Percentiles rank a stretch among this genome's conserved stretches.
phyloP scores from a whole-genome alignment of 2,797 vertebrate species.

The Neosilurus mollespiculum region DNA sequence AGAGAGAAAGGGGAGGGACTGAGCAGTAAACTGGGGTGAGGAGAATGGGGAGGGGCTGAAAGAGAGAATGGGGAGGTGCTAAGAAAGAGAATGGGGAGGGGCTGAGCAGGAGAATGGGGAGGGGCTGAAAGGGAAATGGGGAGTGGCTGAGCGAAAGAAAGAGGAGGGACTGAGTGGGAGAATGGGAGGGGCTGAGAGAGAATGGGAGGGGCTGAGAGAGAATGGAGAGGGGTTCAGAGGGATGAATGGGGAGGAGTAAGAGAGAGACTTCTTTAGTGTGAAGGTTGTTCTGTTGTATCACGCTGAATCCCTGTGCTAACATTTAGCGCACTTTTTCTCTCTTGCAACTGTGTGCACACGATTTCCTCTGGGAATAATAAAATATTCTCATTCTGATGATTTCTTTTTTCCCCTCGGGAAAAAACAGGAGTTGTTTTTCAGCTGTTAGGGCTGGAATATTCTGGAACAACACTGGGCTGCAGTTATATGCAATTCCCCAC shows the following conservation, averaged over 20 bases:
- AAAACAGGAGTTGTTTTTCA: neutral
- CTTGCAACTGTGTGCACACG: too few species aligned
- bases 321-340: neutral
- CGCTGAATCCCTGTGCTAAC: neutral
- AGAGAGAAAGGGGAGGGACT: neutral
- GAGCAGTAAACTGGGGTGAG: too few species aligned
- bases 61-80: neutral
- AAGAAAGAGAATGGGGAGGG: neutral
- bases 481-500: neutral
- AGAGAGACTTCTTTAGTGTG: neutral
- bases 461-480: neutral
- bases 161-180: too few species aligned
- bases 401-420: neutral
- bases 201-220: neutral
- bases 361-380: too few species aligned
- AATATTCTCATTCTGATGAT: too few species aligned
- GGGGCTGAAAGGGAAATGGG: neutral
- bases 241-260: neutral
- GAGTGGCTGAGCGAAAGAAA: too few species aligned
- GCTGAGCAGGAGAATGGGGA: neutral
- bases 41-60: neutral
- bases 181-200: neutral
- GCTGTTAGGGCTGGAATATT: neutral
- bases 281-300: too few species aligned
- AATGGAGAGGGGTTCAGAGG: neutral